Conservation (phyloP, 2,113 vertebrate genomes). For the Brachyhypopomus occidentalis region DNA sequence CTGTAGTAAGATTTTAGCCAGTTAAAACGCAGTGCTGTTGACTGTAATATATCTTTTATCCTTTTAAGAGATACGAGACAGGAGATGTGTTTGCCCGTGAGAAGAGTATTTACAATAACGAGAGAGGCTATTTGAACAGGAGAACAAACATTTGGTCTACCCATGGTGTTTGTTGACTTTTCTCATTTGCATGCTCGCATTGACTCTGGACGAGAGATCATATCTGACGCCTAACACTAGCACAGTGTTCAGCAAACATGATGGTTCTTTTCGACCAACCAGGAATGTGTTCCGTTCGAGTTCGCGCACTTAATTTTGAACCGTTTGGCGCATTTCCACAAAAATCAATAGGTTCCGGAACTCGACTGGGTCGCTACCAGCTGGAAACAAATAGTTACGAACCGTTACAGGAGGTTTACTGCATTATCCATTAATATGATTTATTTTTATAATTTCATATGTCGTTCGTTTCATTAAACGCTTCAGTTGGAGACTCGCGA, state of each 20-base stretch:
- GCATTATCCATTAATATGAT: no score
- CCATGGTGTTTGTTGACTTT: constrained; percentile 29
- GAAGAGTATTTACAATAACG: constrained; percentile 8
- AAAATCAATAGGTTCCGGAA: no score
- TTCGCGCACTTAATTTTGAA: no score
- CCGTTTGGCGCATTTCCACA: no score
- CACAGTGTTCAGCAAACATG: constrained; percentile 22
- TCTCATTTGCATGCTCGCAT: not conserved
- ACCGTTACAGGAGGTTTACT: no score
- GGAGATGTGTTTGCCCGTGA: not conserved
- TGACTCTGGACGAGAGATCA: constrained; percentile 5
- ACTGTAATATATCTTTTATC: not conserved
- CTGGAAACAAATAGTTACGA: no score
- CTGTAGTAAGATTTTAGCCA: not conserved
- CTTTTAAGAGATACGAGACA: not conserved
- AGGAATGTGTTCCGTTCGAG: no score
- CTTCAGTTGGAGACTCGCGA: no score
- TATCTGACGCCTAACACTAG: constrained; percentile 28
- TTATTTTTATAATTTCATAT: no score
- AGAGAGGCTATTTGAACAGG: constrained; percentile 27
- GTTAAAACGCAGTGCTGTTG: not conserved
- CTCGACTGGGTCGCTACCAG: no score
- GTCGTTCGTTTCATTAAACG: no score
- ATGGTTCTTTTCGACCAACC: not conserved
- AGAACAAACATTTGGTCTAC: constrained; percentile 40